These are phyloP conservation scores for Orthosia cruda DNA, from an alignment of 2,888 invertebrate species.

Conservation along the genomic window DNA sequence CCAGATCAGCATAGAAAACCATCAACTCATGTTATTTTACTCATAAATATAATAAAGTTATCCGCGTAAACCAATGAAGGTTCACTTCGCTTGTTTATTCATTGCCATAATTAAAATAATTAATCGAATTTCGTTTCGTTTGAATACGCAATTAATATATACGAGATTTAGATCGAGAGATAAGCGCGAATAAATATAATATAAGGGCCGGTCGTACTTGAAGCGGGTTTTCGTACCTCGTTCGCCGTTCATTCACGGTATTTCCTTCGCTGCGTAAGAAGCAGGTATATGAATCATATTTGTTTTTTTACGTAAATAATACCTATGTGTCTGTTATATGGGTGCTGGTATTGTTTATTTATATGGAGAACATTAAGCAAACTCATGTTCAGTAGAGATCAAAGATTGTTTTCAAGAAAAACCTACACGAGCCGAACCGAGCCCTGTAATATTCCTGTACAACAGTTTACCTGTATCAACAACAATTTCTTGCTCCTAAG, in stretches of 20 bases:
- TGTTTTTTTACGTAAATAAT: slow-evolving; percentile 36
- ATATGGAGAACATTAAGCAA: slow-evolving; percentile 24
- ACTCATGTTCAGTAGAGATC: slow-evolving; percentile 13
- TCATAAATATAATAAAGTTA: slow-evolving; percentile 34
- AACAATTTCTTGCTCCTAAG: slow-evolving; percentile 41
- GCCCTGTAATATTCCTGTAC: slow-evolving; percentile 21
- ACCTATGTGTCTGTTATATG: slow-evolving; percentile 15
- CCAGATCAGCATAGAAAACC: slow-evolving; percentile 21
- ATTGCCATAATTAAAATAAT: slow-evolving; percentile 75
- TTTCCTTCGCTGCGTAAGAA: slow-evolving; percentile 46
- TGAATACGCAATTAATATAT: slow-evolving; percentile 73
- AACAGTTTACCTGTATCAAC: slow-evolving; percentile 42
- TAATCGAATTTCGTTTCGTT: slow-evolving; percentile 76
- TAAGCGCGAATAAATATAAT: slow-evolving; percentile 52
- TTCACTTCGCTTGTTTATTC: slow-evolving; percentile 67
- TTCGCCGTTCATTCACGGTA: slow-evolving; percentile 49
- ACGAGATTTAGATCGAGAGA: slow-evolving; percentile 71
- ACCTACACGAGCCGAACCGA: background rate
- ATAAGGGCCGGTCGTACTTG: slow-evolving; percentile 70
- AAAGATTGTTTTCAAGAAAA: slow-evolving; percentile 54
- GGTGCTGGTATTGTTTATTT: slow-evolving; percentile 32
- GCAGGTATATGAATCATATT: slow-evolving; percentile 57
- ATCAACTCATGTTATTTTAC: background rate
- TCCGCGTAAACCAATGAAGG: slow-evolving; percentile 57
- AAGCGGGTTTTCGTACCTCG: slow-evolving; percentile 22